Percentiles rank a stretch among this genome's conserved stretches.
Conservation (phyloP, 2,797 vertebrate species). For the Melanotaenia nigrans region DNA sequence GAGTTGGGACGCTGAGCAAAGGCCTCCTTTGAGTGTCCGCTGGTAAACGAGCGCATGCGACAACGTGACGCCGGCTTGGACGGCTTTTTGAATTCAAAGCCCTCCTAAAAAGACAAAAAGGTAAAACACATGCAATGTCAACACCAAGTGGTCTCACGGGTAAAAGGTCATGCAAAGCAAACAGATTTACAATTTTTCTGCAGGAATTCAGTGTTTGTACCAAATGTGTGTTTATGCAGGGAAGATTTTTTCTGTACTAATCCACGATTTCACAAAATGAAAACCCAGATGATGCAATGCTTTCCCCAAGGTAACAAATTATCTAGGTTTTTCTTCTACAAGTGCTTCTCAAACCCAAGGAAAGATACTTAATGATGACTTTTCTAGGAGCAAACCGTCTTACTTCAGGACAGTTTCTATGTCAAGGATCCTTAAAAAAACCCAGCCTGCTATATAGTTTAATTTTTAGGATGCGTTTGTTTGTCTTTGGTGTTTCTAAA, state of each 20-base stretch:
- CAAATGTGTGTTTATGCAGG: too few relatives aligned
- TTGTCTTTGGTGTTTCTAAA: too few relatives aligned
- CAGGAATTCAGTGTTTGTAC: background rate
- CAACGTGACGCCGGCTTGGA: slow-evolving; percentile 79
- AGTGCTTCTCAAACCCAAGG: background rate
- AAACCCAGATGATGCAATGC: slow-evolving; percentile 32
- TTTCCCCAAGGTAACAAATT: slow-evolving; percentile 25
- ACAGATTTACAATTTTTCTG: background rate
- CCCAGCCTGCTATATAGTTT: too few relatives aligned
- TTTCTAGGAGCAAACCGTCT: background rate
- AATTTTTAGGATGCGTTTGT: too few relatives aligned
- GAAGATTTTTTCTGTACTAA: background rate
- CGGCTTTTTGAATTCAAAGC: slow-evolving; percentile 89
- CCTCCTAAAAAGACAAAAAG: slow-evolving; percentile 69
- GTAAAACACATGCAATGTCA: background rate
- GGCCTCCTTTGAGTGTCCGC: slow-evolving; percentile 67
- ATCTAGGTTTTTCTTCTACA: background rate
- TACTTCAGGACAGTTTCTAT: too few relatives aligned
- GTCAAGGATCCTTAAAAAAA: too few relatives aligned
- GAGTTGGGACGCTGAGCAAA: slow-evolving; percentile 84
- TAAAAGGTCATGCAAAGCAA: background rate
- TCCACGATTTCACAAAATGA: background rate
- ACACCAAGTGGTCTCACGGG: background rate
- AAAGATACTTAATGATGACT: background rate
- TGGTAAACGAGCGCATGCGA: slow-evolving; percentile 53